Evolutionary conservation across 2,113 vertebrate genomes (phyloP).

Genomic region (Ploceus nigricollis): DNA sequence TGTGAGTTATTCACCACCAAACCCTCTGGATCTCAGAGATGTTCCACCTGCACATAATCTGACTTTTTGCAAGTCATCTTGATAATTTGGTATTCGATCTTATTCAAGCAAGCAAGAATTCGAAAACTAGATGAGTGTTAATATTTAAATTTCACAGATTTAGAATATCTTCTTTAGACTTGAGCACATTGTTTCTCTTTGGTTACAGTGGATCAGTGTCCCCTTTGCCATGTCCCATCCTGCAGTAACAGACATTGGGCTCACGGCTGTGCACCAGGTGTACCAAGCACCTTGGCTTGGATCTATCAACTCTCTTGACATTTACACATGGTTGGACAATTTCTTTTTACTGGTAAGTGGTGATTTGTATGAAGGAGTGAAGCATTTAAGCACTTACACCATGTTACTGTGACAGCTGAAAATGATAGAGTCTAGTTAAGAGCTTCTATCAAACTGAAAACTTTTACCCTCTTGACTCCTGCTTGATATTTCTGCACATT

Average conservation of each 20-base stretch:
- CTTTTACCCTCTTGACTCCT: constrained; percentile 5
- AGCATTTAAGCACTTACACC: neutral
- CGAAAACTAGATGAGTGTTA: neutral
- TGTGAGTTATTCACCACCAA: neutral
- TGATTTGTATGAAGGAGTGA: neutral
- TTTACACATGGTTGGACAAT: constrained; percentile 91
- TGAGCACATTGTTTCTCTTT: constrained; percentile 31
- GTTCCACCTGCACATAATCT: neutral
- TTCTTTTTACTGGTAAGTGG: constrained; percentile 88
- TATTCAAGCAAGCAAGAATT: neutral
- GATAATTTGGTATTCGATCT: neutral
- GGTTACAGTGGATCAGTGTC: constrained; percentile 91
- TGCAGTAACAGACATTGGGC: constrained; percentile 87
- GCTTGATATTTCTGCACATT: neutral
- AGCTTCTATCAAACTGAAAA: neutral
- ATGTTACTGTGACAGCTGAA: neutral
- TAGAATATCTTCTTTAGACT: neutral
- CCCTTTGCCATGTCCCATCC: constrained; percentile 91
- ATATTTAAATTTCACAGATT: neutral
- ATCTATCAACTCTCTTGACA: constrained; percentile 76
- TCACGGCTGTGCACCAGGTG: constrained; percentile 81
- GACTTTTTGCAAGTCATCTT: neutral
- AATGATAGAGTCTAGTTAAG: neutral
- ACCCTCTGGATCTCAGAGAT: neutral
- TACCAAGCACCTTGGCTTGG: constrained; percentile 92